Percentiles rank a stretch among this genome's conserved stretches.
Evolutionary conservation across 2,888 invertebrate genomes (phyloP).

Genomic region (Pristionchus mayeri): DNA sequence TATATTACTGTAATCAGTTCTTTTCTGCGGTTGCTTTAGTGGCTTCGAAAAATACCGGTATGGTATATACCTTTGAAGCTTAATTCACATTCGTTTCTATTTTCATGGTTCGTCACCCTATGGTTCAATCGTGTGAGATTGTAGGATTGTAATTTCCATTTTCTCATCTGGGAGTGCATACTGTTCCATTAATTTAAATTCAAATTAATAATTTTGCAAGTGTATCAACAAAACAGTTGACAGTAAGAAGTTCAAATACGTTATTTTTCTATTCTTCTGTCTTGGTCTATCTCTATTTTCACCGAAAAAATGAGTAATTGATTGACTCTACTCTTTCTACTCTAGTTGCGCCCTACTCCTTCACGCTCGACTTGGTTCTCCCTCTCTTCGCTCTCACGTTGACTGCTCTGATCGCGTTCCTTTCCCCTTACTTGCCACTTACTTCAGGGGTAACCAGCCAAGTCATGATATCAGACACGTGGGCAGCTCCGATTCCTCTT

Average conservation of each 20-base stretch:
- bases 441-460: not conserved
- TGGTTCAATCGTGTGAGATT: no score
- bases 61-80: no score
- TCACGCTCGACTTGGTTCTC: constrained; percentile 20
- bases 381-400: not conserved
- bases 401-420: not conserved
- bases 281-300: not conserved
- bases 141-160: no score
- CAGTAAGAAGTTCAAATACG: no score
- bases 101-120: no score
- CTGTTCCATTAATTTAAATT: not conserved
- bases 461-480: constrained; percentile 8
- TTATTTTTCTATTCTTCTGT: not conserved
- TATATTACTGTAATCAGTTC: no score
- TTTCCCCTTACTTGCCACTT: not conserved
- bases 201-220: not conserved
- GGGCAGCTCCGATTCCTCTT: constrained; percentile 40
- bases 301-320: not conserved
- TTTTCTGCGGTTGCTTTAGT: no score
- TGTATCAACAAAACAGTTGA: no score
- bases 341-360: not conserved
- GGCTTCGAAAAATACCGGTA: no score
- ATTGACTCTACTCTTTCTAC: not conserved
- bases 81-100: no score
- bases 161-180: not conserved